A percentile compares a stretch with the other conserved stretches of the same genome.
phyloP scores from a whole-genome alignment of 2,888 invertebrate genomes.

The Epistrophe eligans region DNA sequence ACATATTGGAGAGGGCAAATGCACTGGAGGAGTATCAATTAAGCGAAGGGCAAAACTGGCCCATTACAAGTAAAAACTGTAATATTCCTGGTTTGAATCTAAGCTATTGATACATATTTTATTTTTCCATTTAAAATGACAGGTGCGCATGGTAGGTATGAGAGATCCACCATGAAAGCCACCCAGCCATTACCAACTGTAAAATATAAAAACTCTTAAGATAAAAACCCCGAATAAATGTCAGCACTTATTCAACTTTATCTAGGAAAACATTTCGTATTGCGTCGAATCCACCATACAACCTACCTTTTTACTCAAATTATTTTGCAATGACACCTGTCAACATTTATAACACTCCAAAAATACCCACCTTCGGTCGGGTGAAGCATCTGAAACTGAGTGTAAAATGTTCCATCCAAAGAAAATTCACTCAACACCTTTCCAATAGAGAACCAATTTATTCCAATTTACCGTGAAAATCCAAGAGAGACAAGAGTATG shows the following conservation, averaged over 20 bases:
- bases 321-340: conserved; percentile 67
- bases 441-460: conserved; percentile 64
- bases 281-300: conserved; percentile 64
- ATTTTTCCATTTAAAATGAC: not conserved
- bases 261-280: conserved; percentile 5
- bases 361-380: conserved; percentile 29
- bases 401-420: conserved; percentile 29
- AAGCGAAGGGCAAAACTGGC: no score
- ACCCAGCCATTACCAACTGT: conserved; percentile 28
- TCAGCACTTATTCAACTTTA: not conserved
- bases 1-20: no score
- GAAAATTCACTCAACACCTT: conserved; percentile 63
- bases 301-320: conserved; percentile 11
- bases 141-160: conserved; percentile 32
- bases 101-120: not conserved
- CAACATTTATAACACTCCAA: conserved; percentile 50
- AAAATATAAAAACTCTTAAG: conserved; percentile 37
- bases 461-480: conserved; percentile 50
- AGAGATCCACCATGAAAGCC: not conserved
- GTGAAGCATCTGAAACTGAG: conserved; percentile 29
- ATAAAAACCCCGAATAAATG: conserved; percentile 11
- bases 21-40: no score
- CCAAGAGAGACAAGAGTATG: conserved; percentile 61
- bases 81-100: not conserved
- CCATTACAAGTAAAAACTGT: not conserved